Conservation (phyloP, 2,888 invertebrate genomes). For the Drymonia ruficornis region DNA sequence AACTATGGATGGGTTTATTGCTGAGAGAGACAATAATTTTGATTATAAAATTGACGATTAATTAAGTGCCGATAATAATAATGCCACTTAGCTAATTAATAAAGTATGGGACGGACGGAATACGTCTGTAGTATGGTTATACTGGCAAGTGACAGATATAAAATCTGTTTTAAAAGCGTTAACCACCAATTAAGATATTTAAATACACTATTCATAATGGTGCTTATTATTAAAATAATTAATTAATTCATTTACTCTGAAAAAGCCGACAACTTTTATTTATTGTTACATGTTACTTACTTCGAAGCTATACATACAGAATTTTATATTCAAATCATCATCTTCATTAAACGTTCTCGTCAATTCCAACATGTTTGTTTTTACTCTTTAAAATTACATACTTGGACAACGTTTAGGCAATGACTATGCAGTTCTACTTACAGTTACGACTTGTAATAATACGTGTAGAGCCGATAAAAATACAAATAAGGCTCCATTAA, state of each 20-base stretch:
- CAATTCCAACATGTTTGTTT: constrained; percentile 56
- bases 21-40: constrained; percentile 79
- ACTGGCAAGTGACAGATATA: constrained; percentile 13
- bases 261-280: no score
- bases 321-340: constrained; percentile 15
- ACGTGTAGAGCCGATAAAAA: constrained; percentile 58
- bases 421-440: constrained; percentile 56
- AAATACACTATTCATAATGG: no score
- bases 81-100: constrained; percentile 51
- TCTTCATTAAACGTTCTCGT: constrained; percentile 35
- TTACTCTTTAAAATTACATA: constrained; percentile 67
- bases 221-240: no score
- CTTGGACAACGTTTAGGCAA: constrained; percentile 51
- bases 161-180: not conserved
- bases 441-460: constrained; percentile 68
- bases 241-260: no score
- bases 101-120: constrained; percentile 21
- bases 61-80: constrained; percentile 60
- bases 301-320: not conserved
- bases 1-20: constrained; percentile 65
- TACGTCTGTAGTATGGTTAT: constrained; percentile 17
- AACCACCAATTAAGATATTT: not conserved
- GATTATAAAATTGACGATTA: constrained; percentile 70
- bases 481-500: constrained; percentile 61
- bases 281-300: no score